Percentiles rank a stretch among this genome's conserved stretches.
Evolutionary conservation across 1,140 invertebrate genomes (phyloP).

Genomic region (Drosophila dunni): DNA sequence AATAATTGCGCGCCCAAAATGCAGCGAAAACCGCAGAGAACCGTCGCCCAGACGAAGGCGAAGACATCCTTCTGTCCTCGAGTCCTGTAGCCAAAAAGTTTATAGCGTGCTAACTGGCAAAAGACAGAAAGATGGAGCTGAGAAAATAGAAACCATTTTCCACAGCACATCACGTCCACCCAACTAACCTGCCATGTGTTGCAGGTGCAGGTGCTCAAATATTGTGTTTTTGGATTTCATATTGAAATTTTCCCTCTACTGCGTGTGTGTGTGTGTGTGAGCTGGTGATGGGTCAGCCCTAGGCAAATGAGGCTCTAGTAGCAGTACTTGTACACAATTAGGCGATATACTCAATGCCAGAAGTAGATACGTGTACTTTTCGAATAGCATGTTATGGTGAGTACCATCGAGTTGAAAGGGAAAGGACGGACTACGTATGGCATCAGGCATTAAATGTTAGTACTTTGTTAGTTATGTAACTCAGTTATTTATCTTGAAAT

Average conservation of each 20-base stretch:
- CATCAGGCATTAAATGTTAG: too few species aligned
- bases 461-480: too few species aligned
- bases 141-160: conserved; percentile 19
- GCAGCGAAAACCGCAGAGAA: conserved; percentile 53
- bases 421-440: conserved; percentile 2
- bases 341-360: conserved; percentile 29
- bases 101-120: conserved; percentile 59
- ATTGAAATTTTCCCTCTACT: conserved; percentile 55
- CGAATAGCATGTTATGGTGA: conserved; percentile 16
- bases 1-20: conserved; percentile 77
- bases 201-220: conserved; percentile 60
- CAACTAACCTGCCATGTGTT: conserved; percentile 44
- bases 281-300: conserved; percentile 41
- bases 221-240: conserved; percentile 72
- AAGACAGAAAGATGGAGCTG: conserved; percentile 37
- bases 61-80: conserved; percentile 18
- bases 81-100: conserved; percentile 38
- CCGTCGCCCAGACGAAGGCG: conserved; percentile 32
- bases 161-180: conserved; percentile 23
- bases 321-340: conserved; percentile 70
- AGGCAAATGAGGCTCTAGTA: conserved; percentile 57
- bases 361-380: conserved; percentile 36
- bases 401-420: conserved; percentile 6
- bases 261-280: conserved; percentile 8
- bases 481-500: too few species aligned